Evolutionary conservation across 1,140 invertebrate species (phyloP).

Genomic region (Harlomillsia oculata): DNA sequence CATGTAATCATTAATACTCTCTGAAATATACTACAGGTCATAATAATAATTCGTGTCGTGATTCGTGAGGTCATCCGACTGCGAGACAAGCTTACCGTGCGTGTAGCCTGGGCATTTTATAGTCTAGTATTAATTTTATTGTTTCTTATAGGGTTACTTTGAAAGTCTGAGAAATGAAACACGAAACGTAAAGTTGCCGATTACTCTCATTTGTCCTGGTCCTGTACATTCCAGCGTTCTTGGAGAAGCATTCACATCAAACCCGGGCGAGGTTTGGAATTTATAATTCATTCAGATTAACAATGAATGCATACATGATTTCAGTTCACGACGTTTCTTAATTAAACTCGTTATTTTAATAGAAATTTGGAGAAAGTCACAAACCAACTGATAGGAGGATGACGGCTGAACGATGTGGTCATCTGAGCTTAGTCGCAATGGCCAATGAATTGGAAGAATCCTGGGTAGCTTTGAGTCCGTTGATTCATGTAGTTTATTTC

Average conservation of each 20-base stretch:
- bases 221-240: constrained; percentile 63
- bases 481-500: constrained; percentile 55
- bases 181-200: constrained; percentile 47
- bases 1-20: constrained; percentile 50
- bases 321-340: neutral
- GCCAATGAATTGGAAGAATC: constrained; percentile 64
- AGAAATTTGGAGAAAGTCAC: constrained; percentile 49
- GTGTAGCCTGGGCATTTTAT: neutral
- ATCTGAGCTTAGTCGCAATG: constrained; percentile 60
- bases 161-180: constrained; percentile 55
- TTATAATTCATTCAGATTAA: neutral
- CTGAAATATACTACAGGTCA: neutral
- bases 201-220: constrained; percentile 67
- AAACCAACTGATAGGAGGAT: constrained; percentile 51
- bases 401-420: constrained; percentile 59
- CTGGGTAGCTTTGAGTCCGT: constrained; percentile 60
- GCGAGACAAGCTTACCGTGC: too few relatives aligned
- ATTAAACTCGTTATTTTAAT: constrained; percentile 15
- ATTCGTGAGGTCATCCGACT: neutral
- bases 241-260: constrained; percentile 58
- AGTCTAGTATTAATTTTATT: neutral
- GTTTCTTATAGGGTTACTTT: constrained; percentile 58
- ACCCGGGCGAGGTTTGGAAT: constrained; percentile 47
- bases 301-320: neutral
- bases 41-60: neutral